These are phyloP conservation scores for Dryomyza anilis DNA, from an alignment of 2,888 invertebrate species.

Conservation along the genomic window DNA sequence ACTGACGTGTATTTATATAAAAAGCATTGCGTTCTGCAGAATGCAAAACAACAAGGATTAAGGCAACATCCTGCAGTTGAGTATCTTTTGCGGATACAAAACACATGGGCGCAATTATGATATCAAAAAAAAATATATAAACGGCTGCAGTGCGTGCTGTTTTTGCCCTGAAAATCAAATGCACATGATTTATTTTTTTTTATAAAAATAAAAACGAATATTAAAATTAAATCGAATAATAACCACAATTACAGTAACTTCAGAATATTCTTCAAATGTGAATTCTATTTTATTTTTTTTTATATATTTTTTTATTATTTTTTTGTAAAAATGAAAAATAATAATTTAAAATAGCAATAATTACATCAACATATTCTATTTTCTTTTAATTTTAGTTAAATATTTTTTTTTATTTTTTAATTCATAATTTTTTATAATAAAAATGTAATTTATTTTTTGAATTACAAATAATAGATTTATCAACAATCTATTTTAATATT, in stretches of 20 bases:
- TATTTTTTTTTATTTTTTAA: not conserved
- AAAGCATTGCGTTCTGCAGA: slow-evolving; percentile 32
- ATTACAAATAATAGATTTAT: not conserved
- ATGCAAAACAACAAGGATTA: slow-evolving; percentile 28
- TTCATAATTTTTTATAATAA: not conserved
- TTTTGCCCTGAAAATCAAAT: too few species aligned
- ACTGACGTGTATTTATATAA: slow-evolving; percentile 31
- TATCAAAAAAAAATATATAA: too few species aligned
- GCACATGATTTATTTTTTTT: too few species aligned
- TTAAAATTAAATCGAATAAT: too few species aligned
- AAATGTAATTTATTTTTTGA: not conserved
- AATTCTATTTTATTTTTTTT: too few species aligned
- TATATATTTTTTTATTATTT: too few species aligned
- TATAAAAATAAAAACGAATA: too few species aligned
- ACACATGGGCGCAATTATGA: slow-evolving; percentile 54
- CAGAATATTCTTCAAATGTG: too few species aligned
- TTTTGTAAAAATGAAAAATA: too few species aligned
- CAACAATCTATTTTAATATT: not conserved
- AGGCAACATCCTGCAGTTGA: slow-evolving; percentile 26
- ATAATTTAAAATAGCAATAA: too few species aligned
- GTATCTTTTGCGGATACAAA: slow-evolving; percentile 23
- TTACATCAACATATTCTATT: too few species aligned
- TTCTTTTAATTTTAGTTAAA: not conserved
- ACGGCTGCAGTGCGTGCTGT: slow-evolving; percentile 40
- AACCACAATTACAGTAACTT: too few species aligned